Percentiles rank a stretch among this genome's conserved stretches.
These are phyloP conservation scores for Rhizomys pruinosus DNA, from an alignment of 2,113 vertebrate genomes.

Conservation along the genomic window DNA sequence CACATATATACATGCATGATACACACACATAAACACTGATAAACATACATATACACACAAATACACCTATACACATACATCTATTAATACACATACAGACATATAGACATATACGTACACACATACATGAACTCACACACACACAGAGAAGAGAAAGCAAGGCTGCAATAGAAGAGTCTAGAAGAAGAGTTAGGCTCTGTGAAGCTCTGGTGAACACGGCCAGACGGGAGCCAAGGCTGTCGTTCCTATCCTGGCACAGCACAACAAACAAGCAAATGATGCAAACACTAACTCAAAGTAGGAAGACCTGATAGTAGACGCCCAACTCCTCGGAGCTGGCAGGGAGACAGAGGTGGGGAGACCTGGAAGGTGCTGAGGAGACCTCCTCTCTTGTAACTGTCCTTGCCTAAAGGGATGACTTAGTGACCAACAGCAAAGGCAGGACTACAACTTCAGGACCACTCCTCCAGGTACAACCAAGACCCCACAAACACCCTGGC, in stretches of 20 bases:
- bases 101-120: background rate
- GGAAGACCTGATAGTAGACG: accelerated
- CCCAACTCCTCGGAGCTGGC: accelerated
- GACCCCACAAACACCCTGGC: background rate
- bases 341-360: background rate
- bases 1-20: too few species aligned
- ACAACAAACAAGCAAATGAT: background rate
- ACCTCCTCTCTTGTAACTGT: background rate
- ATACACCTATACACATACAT: background rate
- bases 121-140: too few species aligned
- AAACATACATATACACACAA: too few species aligned
- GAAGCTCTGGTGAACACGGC: background rate
- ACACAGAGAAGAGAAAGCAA: background rate
- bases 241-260: background rate
- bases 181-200: background rate
- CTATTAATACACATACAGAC: background rate
- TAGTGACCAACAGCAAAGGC: accelerated
- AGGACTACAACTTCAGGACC: background rate
- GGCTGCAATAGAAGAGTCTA: background rate
- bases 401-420: background rate
- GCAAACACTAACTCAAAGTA: background rate
- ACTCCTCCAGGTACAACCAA: background rate
- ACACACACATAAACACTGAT: too few species aligned
- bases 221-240: background rate
- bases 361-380: accelerated